These are phyloP conservation scores for Archips xylosteana DNA, from an alignment of 2,888 invertebrate genomes.

Conservation along the genomic window DNA sequence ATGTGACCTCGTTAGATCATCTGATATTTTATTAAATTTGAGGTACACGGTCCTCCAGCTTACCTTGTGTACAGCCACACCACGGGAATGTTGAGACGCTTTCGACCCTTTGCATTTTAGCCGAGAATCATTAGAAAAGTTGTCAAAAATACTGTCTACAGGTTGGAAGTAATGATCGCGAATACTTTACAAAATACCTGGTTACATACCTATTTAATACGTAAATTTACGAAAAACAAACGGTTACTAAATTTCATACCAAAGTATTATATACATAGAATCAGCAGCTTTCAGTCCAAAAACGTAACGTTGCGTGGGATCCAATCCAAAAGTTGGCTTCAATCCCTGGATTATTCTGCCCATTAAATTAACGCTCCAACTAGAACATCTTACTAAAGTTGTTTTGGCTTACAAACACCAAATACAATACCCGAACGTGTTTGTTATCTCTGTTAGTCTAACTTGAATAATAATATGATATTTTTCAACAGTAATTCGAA, in stretches of 20 bases:
- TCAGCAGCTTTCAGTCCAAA: no score
- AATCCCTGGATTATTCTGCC: constrained; percentile 21
- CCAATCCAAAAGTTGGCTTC: not conserved
- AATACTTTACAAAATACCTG: no score
- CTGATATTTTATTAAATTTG: not conserved
- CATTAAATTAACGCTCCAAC: constrained; percentile 17
- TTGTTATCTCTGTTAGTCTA: constrained; percentile 16
- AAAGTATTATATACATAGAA: no score
- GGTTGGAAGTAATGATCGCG: no score
- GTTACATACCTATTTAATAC: no score
- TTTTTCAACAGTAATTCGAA: constrained; percentile 12
- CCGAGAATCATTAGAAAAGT: no score
- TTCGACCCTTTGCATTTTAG: no score
- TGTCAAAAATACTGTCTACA: no score
- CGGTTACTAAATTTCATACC: no score
- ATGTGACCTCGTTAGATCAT: not conserved
- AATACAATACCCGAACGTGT: constrained; percentile 8
- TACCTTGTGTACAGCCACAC: no score
- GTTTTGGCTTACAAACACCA: constrained; percentile 4
- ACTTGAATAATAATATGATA: constrained; percentile 2
- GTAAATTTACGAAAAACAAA: no score
- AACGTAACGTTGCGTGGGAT: not conserved
- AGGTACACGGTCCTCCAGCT: not conserved
- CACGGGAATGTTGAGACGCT: no score
- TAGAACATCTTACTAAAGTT: constrained; percentile 18